phyloP scores from a whole-genome alignment of 2,113 vertebrate genomes.

The Andinoacara biseriatus region DNA sequence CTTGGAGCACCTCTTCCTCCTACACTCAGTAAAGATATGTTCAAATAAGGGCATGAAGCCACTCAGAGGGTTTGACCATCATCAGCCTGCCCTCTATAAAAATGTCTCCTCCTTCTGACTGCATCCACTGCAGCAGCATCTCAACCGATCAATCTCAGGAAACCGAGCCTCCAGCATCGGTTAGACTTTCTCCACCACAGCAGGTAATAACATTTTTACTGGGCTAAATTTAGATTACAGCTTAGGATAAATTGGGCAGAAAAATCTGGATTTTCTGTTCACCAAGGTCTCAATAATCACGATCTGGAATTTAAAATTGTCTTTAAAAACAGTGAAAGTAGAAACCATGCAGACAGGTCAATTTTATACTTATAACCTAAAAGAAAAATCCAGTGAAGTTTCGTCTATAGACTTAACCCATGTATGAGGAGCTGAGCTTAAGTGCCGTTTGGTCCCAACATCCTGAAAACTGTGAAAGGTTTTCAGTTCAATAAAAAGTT shows the following conservation, averaged over 20 bases:
- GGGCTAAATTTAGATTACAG: background rate
- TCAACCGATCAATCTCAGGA: too few relatives aligned
- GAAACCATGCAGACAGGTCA: background rate
- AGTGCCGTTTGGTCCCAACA: too few relatives aligned
- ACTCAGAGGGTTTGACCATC: background rate
- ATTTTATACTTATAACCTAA: accelerated
- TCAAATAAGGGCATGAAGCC: background rate
- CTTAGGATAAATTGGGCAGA: accelerated
- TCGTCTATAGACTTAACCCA: too few relatives aligned
- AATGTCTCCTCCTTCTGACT: background rate
- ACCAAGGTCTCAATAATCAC: background rate
- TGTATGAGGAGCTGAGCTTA: too few relatives aligned
- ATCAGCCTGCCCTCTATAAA: background rate
- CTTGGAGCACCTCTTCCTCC: background rate
- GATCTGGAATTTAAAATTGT: too few relatives aligned
- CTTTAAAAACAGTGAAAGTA: background rate
- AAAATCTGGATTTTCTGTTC: background rate
- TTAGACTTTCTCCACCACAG: background rate
- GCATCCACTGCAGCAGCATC: background rate
- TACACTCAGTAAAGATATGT: background rate
- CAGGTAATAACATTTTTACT: background rate
- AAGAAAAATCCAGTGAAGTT: background rate
- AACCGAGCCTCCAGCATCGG: background rate
- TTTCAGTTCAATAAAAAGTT: too few relatives aligned
- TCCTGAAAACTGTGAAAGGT: too few relatives aligned